Base-by-base conservation (phyloP, 2,888 invertebrate species). In the Drosophila niveifrons region DNA sequence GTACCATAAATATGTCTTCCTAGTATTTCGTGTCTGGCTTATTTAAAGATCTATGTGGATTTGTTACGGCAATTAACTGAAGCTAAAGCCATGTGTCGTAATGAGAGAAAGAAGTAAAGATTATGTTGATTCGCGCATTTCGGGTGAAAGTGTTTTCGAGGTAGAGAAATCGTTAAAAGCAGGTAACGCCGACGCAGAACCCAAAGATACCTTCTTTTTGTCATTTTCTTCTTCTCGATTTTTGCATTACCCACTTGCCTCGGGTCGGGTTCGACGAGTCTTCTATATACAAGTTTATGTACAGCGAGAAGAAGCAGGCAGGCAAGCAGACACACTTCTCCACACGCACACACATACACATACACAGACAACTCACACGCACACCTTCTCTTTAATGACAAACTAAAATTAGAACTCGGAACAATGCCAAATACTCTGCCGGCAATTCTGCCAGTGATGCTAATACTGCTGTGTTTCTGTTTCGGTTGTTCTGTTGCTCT, bases 351-450 rank as follows among this genome's bases (percentile, higher is more conserved):
- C 50, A 56, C 50, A 63, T 23, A 64, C 23, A 72, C 15, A 56
- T 44, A 64, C 28, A 61, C 59, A 62, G 72, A 72, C 46, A 75
- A 72, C 46, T 72, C 79, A 63, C 59, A 64, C 70, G 28, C 66
- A 65, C 66, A 56, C 70, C 72, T 83, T 80, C 72, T 82, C 69
- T 78, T 88, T 89, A 84, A 90, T 90, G 89, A 88, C 90, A 90
- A 84, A 87, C 74, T 80, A 89, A 81, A 87, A 67, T 87, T 89
- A 89, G 89, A 90, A 87, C 76, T 89, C 84, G 90, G 90, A 89
- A 90, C 81, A 84, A 86, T 89, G 89, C 90, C 90, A 89, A 90
- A 87, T 86, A 88, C 88, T 86, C 88, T 82, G 66, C 67, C 57
- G 50, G 62, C 58, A 67, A 57, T 55, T 89, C 88, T 82, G 66